Base-by-base conservation (phyloP, 1,140 invertebrate species). In the Triops cancriformis region DNA sequence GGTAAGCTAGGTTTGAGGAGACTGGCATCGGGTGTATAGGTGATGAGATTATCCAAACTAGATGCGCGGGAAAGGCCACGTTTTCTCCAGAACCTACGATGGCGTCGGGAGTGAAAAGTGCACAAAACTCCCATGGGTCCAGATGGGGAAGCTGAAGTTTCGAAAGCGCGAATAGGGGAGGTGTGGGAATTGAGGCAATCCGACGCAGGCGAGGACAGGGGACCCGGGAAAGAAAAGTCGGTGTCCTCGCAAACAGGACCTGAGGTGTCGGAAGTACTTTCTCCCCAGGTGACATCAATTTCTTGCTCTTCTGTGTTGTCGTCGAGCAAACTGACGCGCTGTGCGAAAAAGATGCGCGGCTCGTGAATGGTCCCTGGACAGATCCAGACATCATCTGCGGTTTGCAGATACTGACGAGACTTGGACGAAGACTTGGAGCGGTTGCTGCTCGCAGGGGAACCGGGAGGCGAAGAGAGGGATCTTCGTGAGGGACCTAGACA, bases 131-230 rank as follows among this genome's bases (percentile, higher is more conserved):
- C 77, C 26, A 78, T 26, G 73, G 72, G 43, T 23, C 41, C 72
- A 9, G 73, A 74, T 37, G 37, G 43, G n/a, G 72, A 26, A 26
- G 28, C 18, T 18, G 43, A 73, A 41, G 41, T 43, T 28, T 43
- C 77, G 37, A 73, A 77, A 26, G 76, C 76, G 23, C 76, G 76
- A 72, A 77, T 77, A 26, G 76, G 72, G 9, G 51, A 64, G 18
- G 51, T 14, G 51, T 64, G 51, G 51, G 51, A 64, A 64, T 23
- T 23, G 10, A n/a, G 10, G 23, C 51, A 64, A 18, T 23, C 45
- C 9, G 10, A 64, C 3, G 51, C 14, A 64, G 51, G 18, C 0
- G 51, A 64, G 23, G 51, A n/a, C 23, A 64, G 18, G 51, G 51
- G 51, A 64, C n/a, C 51, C 10, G 51, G 51, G 14, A 64, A 23